Percentiles rank a stretch among this genome's conserved stretches.
These are phyloP conservation scores for Gymnoscopelus braueri DNA, from an alignment of 2,797 vertebrate genomes.

Conservation along the genomic window DNA sequence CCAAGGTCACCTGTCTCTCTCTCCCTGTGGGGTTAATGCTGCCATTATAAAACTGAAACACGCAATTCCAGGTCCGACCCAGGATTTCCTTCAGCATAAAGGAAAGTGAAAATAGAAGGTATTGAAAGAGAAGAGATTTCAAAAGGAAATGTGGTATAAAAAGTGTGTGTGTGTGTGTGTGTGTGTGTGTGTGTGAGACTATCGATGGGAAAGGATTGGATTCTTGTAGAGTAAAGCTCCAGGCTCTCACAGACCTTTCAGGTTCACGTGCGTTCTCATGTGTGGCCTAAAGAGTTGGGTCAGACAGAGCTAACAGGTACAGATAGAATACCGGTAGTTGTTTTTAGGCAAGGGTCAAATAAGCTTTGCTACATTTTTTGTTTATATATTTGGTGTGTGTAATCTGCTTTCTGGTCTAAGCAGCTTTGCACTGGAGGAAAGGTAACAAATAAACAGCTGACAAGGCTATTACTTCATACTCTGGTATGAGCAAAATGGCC, in stretches of 20 bases:
- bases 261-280: constrained; percentile 34
- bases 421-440: constrained; percentile 57
- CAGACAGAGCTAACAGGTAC: constrained; percentile 39
- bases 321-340: constrained; percentile 18
- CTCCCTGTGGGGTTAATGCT: constrained; percentile 25
- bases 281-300: constrained; percentile 7
- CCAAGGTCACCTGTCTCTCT: constrained; percentile 59
- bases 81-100: background rate
- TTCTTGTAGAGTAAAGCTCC: constrained; percentile 41
- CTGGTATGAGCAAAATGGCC: background rate
- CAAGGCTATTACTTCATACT: too few species aligned
- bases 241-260: constrained; percentile 37
- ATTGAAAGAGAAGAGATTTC: background rate
- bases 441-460: constrained; percentile 59
- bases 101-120: background rate
- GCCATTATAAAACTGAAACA: constrained; percentile 25
- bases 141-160: background rate
- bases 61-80: constrained; percentile 4
- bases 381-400: constrained; percentile 61
- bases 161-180: background rate
- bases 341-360: constrained; percentile 21
- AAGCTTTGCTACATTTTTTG: constrained; percentile 56
- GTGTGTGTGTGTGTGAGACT: background rate
- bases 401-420: constrained; percentile 71
- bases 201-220: constrained; percentile 29